phyloP scores from a whole-genome alignment of 2,113 vertebrate genomes.

The Rafetus swinhoei region DNA sequence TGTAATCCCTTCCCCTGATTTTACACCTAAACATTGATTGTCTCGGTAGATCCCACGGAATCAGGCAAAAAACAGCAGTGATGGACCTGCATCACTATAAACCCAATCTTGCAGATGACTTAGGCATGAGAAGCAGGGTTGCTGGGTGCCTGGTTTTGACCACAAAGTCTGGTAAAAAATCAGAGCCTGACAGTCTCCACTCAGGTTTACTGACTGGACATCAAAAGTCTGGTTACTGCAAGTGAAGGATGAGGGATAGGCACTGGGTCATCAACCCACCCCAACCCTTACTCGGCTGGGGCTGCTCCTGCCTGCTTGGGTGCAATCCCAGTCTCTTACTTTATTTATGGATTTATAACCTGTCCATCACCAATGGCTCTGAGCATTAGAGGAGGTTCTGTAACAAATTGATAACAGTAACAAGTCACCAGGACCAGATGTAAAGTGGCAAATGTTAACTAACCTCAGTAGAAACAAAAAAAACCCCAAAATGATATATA shows the following conservation, averaged over 20 bases:
- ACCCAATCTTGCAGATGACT: neutral
- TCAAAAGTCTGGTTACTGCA: neutral
- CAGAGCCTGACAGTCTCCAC: too few species aligned
- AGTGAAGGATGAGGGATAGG: neutral
- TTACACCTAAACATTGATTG: neutral
- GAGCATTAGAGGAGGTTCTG: too few species aligned
- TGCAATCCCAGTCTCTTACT: too few species aligned
- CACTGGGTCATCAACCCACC: neutral
- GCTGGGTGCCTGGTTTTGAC: too few species aligned
- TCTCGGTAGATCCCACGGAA: neutral
- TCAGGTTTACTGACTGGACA: too few species aligned
- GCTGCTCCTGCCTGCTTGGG: neutral
- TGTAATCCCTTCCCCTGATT: neutral
- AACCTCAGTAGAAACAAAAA: neutral
- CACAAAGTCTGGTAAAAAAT: neutral
- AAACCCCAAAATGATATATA: neutral
- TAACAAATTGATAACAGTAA: too few species aligned
- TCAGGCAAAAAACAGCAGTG: neutral
- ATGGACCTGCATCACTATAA: neutral
- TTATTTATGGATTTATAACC: too few species aligned
- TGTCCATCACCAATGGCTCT: too few species aligned
- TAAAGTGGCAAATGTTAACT: slow-evolving; percentile 33
- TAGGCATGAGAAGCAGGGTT: neutral
- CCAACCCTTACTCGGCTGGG: neutral
- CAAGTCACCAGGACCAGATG: neutral